Percentiles rank a stretch among this genome's conserved stretches.
Conservation (phyloP, 2,113 vertebrate genomes). For the Stigmatopora nigra region DNA sequence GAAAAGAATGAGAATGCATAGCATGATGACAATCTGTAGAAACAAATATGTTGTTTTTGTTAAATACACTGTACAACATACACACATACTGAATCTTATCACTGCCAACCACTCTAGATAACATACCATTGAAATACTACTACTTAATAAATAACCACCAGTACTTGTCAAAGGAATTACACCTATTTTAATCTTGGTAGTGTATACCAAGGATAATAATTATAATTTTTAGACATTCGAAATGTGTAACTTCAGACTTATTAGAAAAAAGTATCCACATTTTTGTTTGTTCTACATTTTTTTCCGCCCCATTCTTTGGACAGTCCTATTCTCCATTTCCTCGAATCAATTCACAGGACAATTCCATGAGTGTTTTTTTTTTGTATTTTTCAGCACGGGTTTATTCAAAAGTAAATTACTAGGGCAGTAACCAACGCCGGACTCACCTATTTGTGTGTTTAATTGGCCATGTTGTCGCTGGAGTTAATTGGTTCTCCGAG, state of each 20-base stretch:
- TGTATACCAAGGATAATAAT: too few relatives aligned
- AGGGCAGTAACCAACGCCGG: constrained; percentile 70
- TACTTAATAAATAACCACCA: too few relatives aligned
- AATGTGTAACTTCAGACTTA: background rate
- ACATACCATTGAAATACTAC: too few relatives aligned
- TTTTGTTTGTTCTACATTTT: background rate
- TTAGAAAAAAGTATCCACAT: background rate
- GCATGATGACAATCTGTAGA: background rate
- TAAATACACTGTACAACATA: too few relatives aligned
- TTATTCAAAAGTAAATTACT: constrained; percentile 66
- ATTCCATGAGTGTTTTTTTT: constrained; percentile 39
- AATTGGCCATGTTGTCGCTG: constrained; percentile 99
- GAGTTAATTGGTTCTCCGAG: constrained; percentile 99
- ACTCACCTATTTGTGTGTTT: constrained; percentile 98
- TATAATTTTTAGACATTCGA: too few relatives aligned
- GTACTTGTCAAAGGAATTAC: too few relatives aligned
- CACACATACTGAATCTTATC: too few relatives aligned
- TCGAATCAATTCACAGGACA: constrained; percentile 41
- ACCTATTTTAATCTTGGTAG: too few relatives aligned
- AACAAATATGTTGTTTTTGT: too few relatives aligned
- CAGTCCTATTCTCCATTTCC: constrained; percentile 8
- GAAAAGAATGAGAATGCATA: background rate
- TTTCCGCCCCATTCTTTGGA: constrained; percentile 7
- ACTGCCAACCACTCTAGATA: too few relatives aligned
- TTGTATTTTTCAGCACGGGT: constrained; percentile 77